Percentiles rank a stretch among this genome's conserved stretches.
phyloP scores from a whole-genome alignment of 2,888 invertebrate species.

The Tineola bisselliella region DNA sequence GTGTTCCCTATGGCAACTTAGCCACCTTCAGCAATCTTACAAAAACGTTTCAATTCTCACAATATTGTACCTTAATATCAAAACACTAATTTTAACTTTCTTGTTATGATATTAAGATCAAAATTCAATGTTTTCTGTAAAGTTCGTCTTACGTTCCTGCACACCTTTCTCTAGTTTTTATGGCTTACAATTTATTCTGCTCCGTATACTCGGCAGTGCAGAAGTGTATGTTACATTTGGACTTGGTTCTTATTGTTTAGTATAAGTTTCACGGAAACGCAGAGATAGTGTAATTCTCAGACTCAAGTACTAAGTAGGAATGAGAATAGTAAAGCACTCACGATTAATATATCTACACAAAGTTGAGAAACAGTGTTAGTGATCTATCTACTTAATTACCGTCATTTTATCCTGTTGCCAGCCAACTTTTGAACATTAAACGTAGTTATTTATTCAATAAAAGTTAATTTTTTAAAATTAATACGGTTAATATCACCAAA shows the following conservation, averaged over 20 bases:
- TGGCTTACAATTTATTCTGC: slow-evolving; percentile 8
- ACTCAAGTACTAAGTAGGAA: background rate
- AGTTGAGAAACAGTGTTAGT: background rate
- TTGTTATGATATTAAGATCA: background rate
- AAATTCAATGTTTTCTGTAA: background rate
- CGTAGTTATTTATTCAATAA: too few relatives aligned
- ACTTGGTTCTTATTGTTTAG: slow-evolving; percentile 1
- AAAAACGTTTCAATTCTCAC: background rate
- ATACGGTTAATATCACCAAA: too few relatives aligned
- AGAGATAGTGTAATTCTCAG: background rate
- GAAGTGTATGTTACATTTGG: background rate
- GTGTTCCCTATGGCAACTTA: background rate
- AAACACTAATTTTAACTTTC: background rate
- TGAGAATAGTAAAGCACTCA: background rate
- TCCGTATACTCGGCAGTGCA: background rate
- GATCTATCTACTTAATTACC: too few relatives aligned
- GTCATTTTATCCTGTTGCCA: too few relatives aligned
- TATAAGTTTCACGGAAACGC: background rate
- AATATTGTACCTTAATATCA: background rate
- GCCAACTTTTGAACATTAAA: too few relatives aligned
- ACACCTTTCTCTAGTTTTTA: background rate
- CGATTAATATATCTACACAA: background rate
- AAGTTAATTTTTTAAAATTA: too few relatives aligned
- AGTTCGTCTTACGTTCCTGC: background rate
- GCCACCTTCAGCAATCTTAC: slow-evolving; percentile 4